Evolutionary conservation across 2,797 vertebrate species (phyloP), one percentile per base, ranked within the genome.

Genomic region (Muraenolepis orangiensis): DNA sequence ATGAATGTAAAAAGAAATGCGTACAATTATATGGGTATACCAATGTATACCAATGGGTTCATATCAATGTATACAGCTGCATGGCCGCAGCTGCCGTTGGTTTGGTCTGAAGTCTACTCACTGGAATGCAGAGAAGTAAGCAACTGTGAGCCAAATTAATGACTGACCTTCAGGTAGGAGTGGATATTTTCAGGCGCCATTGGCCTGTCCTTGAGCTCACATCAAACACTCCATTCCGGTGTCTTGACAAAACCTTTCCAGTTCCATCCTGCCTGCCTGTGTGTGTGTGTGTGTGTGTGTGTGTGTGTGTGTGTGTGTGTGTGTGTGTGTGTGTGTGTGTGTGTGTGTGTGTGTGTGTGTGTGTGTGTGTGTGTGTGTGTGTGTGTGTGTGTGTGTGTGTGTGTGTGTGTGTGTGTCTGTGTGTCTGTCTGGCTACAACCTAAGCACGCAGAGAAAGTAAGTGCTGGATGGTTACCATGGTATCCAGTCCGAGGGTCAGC

Each of bases 401-500:
- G 42, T 46, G 18, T 57, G 16, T 26, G 79, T 51, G 46, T 28
- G 28, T 69, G 71, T 71, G 30, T 71, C 29, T 61, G 20, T n/a
- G 57, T 61, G 23, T 61, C 8, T n/a, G 78, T 42, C 13, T 14
- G 4, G 13, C 40, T 42, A 42, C 64, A 78, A 69, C 81, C 36
- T 80, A 23, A 81, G 42, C 51, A 23, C 6, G n/a, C 51, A 61
- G 51, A 12, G 51, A 23, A 11, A 72, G 20, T 23, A 11, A 72
- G 20, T 23, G 29, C 76, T 61, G 46, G 64, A 69, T 64, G 51
- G 83, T 96, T 95, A 99, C 98, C 98, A 99, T 98, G 1, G 98
- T 99, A 88, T 98, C 98, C 82, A 99, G 91, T 73, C 98, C 98
- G 74, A 99, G 96, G 0, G 98, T 99, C 72, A 99, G 94, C 66